Percentiles rank a stretch among this genome's conserved stretches.
Conservation (phyloP, 2,797 vertebrate species). For the Anguilla anguilla region DNA sequence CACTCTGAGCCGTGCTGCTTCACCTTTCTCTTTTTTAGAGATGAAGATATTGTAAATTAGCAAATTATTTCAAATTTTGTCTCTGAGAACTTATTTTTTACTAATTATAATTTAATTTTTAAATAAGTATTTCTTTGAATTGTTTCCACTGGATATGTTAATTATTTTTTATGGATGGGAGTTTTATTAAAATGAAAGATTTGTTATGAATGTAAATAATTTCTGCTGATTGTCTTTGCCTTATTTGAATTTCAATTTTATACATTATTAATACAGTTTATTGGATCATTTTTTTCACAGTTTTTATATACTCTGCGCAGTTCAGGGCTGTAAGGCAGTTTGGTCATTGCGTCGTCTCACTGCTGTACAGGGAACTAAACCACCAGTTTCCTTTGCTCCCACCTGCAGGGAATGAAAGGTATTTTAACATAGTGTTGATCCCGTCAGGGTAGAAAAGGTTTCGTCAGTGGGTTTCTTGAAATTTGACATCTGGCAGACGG, state of each 20-base stretch:
- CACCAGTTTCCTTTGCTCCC: not conserved
- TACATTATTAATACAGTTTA: not conserved
- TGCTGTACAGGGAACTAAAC: not conserved
- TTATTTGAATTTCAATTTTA: not conserved
- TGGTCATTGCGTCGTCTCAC: not conserved
- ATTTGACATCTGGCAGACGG: no score
- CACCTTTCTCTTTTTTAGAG: constrained; percentile 15
- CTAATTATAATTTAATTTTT: constrained; percentile 44
- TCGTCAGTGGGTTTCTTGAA: not conserved
- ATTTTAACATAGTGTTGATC: not conserved
- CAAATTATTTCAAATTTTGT: not conserved
- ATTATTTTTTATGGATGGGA: constrained; percentile 7
- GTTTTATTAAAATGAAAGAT: constrained; percentile 18
- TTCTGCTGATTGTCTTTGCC: not conserved
- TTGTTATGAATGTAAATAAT: not conserved
- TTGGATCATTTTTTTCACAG: not conserved
- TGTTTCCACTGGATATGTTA: constrained; percentile 55
- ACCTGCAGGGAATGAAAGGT: not conserved
- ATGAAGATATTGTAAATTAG: constrained; percentile 34
- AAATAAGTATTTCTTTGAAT: constrained; percentile 26
- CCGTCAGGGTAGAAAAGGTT: not conserved
- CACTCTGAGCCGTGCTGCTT: not conserved
- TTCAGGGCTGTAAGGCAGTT: not conserved
- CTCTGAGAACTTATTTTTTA: constrained; percentile 35
- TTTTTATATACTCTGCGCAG: no score